phyloP scores from a whole-genome alignment of 37 sponge, comb jelly and placozoan species.

The Chondrilla cf. caribensis region DNA sequence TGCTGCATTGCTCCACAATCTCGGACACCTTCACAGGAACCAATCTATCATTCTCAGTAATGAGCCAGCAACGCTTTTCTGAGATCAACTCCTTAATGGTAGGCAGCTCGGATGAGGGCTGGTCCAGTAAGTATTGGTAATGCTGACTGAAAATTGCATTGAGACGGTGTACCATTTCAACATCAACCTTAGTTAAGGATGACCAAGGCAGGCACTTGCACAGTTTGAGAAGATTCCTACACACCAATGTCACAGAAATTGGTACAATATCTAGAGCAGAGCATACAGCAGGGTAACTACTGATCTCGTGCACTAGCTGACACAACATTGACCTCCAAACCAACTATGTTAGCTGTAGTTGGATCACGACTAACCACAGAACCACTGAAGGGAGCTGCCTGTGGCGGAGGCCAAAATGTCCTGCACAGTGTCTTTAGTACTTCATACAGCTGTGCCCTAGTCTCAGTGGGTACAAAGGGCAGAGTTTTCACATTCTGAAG shows the following conservation, averaged over 20 bases:
- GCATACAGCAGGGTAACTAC: not conserved
- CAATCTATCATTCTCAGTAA: not conserved
- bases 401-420: no score
- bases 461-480: no score
- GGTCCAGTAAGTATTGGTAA: not conserved
- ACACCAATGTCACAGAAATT: not conserved
- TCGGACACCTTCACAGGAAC: not conserved
- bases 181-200: no score
- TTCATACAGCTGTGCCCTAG: no score
- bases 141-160: not conserved
- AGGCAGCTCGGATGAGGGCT: not conserved
- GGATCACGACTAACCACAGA: no score
- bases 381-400: no score
- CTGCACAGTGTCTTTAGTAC: no score
- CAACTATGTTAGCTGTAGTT: not conserved
- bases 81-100: not conserved
- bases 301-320: not conserved
- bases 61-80: not conserved
- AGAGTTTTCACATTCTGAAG: no score
- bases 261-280: not conserved
- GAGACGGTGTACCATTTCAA: not conserved
- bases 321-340: not conserved
- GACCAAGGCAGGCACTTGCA: not conserved
- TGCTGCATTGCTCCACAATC: not conserved
- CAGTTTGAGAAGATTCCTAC: conserved; percentile 8